Evolutionary conservation across 1,140 invertebrate genomes (phyloP).

Genomic region (Bombus impatiens): DNA sequence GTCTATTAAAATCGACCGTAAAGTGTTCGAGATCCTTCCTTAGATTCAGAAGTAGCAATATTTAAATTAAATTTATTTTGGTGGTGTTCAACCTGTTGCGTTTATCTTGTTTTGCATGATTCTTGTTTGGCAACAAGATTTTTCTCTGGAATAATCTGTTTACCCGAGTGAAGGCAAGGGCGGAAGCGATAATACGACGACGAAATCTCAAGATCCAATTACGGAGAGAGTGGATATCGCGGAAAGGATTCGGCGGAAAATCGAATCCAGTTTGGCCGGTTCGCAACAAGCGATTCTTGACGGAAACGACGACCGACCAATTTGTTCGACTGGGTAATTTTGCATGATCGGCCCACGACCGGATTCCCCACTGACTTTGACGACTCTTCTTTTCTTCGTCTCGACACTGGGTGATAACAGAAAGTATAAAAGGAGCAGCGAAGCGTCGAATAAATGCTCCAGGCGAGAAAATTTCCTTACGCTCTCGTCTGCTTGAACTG

Average conservation of each 20-base stretch:
- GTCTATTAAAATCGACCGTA: background rate
- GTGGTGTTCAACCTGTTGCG: background rate
- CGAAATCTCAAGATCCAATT: conserved; percentile 31
- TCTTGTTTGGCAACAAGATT: background rate
- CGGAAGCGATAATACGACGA: background rate
- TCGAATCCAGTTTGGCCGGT: background rate
- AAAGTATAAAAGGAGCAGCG: conserved; percentile 18
- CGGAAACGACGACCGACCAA: background rate
- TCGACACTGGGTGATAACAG: background rate
- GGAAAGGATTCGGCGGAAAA: background rate
- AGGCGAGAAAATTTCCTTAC: conserved; percentile 35
- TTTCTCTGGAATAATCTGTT: conserved; percentile 8
- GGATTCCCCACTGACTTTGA: background rate
- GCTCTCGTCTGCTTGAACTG: background rate
- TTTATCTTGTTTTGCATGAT: conserved; percentile 24
- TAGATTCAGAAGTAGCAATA: background rate
- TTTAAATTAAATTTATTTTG: conserved; percentile 16
- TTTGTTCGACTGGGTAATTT: background rate
- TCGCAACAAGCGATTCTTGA: background rate
- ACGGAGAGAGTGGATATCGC: background rate
- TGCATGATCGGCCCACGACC: background rate
- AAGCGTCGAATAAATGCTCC: conserved; percentile 22
- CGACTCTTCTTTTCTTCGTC: background rate
- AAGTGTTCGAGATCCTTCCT: background rate
- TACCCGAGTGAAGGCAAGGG: background rate